Evolutionary conservation across 2,797 vertebrate genomes (phyloP), one percentile per base, ranked within the genome.

Genomic region (Anisognathus igniventris): DNA sequence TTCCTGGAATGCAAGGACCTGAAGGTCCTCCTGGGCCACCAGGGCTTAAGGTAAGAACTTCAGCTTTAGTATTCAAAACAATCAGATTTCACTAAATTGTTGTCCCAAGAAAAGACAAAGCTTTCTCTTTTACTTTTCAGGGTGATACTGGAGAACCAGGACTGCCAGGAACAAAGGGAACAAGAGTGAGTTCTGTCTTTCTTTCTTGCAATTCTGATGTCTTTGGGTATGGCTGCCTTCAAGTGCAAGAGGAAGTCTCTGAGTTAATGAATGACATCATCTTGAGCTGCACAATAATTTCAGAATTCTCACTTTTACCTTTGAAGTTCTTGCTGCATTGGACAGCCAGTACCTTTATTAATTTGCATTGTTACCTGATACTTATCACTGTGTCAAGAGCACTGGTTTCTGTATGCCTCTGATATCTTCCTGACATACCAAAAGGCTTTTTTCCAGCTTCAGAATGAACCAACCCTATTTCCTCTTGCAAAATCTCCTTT

Each of bases 1-100:
- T 99, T 97, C 99, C 99, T 54, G 99, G 99, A 92, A 98, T 99
- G 98, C 99, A 99, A 95, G 99, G 99, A 94, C 98, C 98, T 16
- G 99, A 99, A 96, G 99, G 99, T 51, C 99, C 98, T 1, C 87
- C 98, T 68, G 99, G 99, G 25, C 96, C 98, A 56, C 98, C 98
- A 45, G 99, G 99, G 64, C 97, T 98, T n/a, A 99, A 99, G 98
- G 99, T 99, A 95, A 97, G 94, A 86, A 75, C 25, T 48, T n/a
- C 37, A 86, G 18, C 23, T 90, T 86, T 51, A 30, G 9, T 91
- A 54, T 45, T 71, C 60, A 50, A 81, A 91, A n/a, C 31, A 66
- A 10, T 54, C 19, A 53, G 15, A 67, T 78, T 81, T 84, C 62
- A 25, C 28, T 54, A 20, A 68, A 13, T 44, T 56, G 28, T 66